Percentiles rank a stretch among this genome's conserved stretches.
phyloP scores from a whole-genome alignment of 2,888 invertebrate genomes.

The Blomia tropicalis region DNA sequence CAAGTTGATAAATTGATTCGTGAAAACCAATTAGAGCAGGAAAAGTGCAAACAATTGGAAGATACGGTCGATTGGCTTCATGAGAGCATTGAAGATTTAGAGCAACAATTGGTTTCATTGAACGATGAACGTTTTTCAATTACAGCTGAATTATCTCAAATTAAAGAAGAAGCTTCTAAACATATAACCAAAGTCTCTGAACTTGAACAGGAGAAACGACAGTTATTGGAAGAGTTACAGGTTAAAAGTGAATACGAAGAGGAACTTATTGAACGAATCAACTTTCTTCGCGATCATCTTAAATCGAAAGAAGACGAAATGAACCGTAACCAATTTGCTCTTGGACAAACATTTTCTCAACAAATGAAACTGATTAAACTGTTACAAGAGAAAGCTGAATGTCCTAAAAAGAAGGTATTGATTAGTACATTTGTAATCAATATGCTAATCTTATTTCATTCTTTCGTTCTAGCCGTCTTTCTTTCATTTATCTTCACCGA shows the following conservation, averaged over 20 bases:
- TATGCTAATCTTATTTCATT: neutral
- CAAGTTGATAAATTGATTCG: neutral
- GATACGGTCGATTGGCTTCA: neutral
- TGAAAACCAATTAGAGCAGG: neutral
- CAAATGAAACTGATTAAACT: slow-evolving; percentile 19
- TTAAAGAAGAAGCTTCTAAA: slow-evolving; percentile 23
- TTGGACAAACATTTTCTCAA: slow-evolving; percentile 12
- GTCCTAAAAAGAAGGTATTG: slow-evolving; percentile 18
- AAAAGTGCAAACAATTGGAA: slow-evolving; percentile 4
- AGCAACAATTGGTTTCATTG: neutral
- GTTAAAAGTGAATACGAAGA: neutral
- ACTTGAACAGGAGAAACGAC: neutral
- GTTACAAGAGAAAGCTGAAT: neutral
- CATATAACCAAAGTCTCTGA: slow-evolving; percentile 14
- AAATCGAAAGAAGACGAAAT: slow-evolving; percentile 7
- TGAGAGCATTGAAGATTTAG: neutral
- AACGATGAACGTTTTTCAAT: neutral
- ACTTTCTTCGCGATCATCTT: neutral
- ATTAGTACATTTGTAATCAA: slow-evolving; percentile 2
- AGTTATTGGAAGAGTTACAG: neutral
- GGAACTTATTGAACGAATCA: neutral
- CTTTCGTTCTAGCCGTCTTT: neutral
- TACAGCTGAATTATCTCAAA: slow-evolving; percentile 3
- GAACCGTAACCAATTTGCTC: neutral
- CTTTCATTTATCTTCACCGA: neutral